These are phyloP conservation scores for Mormyrops attenuatus DNA, from an alignment of 2,797 vertebrate species.

Conservation along the genomic window DNA sequence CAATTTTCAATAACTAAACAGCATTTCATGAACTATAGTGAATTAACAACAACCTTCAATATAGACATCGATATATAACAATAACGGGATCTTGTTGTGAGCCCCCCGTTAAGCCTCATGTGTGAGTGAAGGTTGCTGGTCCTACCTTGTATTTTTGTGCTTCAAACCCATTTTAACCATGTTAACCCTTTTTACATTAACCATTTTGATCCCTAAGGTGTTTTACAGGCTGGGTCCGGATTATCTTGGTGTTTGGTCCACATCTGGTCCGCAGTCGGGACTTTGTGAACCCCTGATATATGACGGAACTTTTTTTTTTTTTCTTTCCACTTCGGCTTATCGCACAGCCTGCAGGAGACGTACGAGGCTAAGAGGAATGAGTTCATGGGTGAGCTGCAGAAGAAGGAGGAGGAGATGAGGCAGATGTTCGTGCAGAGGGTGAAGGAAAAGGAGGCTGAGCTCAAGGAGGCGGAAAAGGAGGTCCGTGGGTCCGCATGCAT, in stretches of 20 bases:
- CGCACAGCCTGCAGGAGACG: conserved; percentile 71
- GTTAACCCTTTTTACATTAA: not conserved
- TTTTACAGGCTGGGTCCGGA: not conserved
- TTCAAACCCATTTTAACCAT: not conserved
- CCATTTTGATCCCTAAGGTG: not conserved
- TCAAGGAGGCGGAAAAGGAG: conserved; percentile 80
- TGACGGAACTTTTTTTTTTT: not conserved
- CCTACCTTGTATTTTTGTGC: not conserved
- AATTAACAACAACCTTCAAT: not conserved
- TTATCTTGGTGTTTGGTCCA: not conserved
- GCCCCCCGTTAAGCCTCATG: not conserved
- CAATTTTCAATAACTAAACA: not conserved
- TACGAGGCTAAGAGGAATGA: conserved; percentile 78
- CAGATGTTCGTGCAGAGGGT: conserved; percentile 81
- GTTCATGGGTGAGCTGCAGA: conserved; percentile 73
- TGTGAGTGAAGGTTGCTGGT: not conserved
- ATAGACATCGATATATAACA: not conserved
- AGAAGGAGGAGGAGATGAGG: conserved; percentile 78
- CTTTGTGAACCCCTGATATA: not conserved
- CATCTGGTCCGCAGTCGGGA: not conserved
- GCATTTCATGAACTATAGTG: not conserved
- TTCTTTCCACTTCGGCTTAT: not conserved
- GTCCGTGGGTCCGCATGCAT: conserved; percentile 23
- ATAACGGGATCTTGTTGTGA: too few relatives aligned
- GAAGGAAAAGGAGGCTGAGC: conserved; percentile 75